Evolutionary conservation across 1,140 invertebrate genomes (phyloP).

Genomic region (Kradibia gibbosae): DNA sequence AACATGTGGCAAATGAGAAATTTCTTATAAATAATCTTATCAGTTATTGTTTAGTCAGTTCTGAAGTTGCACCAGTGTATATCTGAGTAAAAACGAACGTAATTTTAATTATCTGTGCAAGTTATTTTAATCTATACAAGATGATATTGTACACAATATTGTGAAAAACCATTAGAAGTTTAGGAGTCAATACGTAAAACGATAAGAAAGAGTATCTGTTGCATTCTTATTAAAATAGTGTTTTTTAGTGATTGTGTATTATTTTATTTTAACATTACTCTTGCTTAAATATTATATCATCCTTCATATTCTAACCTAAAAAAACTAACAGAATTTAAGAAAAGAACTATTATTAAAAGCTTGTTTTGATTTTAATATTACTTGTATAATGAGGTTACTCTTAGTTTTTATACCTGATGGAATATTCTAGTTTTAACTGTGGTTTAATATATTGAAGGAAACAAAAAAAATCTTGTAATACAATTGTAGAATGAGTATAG

Average conservation of each 20-base stretch:
- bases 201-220: not conserved
- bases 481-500: constrained; percentile 67
- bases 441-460: not conserved
- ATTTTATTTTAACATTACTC: too few relatives aligned
- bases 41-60: not conserved
- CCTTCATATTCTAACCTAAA: not conserved
- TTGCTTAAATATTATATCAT: too few relatives aligned
- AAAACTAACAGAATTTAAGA: not conserved
- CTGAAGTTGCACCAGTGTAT: not conserved
- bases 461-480: constrained; percentile 45
- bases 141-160: not conserved
- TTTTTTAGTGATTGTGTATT: too few relatives aligned
- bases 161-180: not conserved
- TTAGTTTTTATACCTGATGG: not conserved
- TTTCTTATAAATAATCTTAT: constrained; percentile 49
- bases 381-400: not conserved
- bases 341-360: not conserved
- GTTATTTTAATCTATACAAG: not conserved
- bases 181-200: not conserved
- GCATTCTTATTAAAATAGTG: not conserved
- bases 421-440: not conserved
- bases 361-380: not conserved
- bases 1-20: constrained; percentile 36
- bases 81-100: constrained; percentile 1
- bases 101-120: not conserved